Evolutionary conservation across 2,797 vertebrate genomes (phyloP).

Genomic region (Odontamblyopus rebecca): DNA sequence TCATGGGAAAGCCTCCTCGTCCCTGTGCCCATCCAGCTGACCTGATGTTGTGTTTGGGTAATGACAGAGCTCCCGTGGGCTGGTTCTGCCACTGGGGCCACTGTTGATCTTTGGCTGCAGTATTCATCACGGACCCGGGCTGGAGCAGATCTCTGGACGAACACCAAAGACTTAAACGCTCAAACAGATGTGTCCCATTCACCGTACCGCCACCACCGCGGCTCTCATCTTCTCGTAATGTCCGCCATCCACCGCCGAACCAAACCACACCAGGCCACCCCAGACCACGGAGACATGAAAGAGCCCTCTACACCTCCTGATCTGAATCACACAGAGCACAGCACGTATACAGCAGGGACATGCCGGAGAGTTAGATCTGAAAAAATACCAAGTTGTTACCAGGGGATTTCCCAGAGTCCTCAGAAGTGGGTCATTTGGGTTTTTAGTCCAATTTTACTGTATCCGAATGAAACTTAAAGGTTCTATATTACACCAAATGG

Average conservation of each 20-base stretch:
- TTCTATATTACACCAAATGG: too few species aligned
- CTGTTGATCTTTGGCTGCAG: conserved; percentile 50
- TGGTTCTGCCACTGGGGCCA: conserved; percentile 43
- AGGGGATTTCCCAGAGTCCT: not conserved
- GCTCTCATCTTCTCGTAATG: conserved; percentile 53
- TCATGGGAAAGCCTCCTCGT: not conserved
- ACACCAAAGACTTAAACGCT: conserved; percentile 54
- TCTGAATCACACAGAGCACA: conserved; percentile 26
- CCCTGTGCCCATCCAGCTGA: conserved; percentile 29
- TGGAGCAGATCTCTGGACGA: conserved; percentile 40
- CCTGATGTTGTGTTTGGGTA: conserved; percentile 65
- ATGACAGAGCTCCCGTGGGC: conserved; percentile 61
- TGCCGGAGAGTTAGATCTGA: not conserved
- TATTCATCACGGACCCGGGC: conserved; percentile 66
- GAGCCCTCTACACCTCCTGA: conserved; percentile 18
- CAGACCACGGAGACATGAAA: conserved; percentile 56
- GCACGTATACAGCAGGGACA: not conserved
- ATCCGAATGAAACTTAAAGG: not conserved
- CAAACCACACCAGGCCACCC: not conserved
- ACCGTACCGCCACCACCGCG: conserved; percentile 7
- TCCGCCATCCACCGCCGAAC: conserved; percentile 9
- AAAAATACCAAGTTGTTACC: not conserved
- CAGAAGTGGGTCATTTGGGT: conserved; percentile 2
- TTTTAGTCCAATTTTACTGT: not conserved
- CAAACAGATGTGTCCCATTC: conserved; percentile 64